These are phyloP conservation scores for Acrobasis repandana DNA, from an alignment of 2,888 invertebrate genomes.

Conservation along the genomic window DNA sequence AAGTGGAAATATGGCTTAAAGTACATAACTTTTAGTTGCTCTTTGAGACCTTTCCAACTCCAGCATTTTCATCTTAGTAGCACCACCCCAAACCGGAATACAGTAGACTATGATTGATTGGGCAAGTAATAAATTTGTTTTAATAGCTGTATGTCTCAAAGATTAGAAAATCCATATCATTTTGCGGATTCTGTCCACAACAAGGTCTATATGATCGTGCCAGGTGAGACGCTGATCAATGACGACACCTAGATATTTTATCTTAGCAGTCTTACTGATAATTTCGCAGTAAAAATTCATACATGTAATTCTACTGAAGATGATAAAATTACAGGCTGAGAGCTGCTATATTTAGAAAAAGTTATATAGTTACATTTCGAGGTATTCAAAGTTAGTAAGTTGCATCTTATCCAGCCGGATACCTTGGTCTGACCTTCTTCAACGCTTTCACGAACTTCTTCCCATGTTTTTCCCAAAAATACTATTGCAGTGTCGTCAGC, in stretches of 20 bases:
- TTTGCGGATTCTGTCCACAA: no score
- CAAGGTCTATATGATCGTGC: no score
- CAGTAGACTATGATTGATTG: no score
- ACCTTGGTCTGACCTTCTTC: constrained; percentile 13
- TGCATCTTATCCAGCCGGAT: neutral
- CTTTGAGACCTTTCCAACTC: no score
- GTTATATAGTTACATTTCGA: neutral
- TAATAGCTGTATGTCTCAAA: no score
- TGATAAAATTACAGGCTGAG: neutral
- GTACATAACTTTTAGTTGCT: no score
- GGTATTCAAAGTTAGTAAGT: constrained; percentile 11
- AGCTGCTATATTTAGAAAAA: neutral
- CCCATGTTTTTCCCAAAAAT: constrained; percentile 10
- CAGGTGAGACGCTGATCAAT: neutral
- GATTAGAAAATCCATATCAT: no score
- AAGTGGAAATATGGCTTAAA: no score
- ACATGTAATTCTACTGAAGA: neutral
- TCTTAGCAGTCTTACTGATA: neutral
- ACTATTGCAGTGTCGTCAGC: constrained; percentile 17
- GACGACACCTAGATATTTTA: neutral
- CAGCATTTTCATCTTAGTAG: no score
- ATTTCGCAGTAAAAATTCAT: neutral
- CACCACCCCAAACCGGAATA: no score
- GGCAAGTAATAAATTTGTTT: no score
- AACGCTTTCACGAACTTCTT: neutral